A percentile compares a stretch with the other conserved stretches of the same genome.
Conservation (phyloP, 2,888 invertebrate species). For the Sisyra terminalis region DNA sequence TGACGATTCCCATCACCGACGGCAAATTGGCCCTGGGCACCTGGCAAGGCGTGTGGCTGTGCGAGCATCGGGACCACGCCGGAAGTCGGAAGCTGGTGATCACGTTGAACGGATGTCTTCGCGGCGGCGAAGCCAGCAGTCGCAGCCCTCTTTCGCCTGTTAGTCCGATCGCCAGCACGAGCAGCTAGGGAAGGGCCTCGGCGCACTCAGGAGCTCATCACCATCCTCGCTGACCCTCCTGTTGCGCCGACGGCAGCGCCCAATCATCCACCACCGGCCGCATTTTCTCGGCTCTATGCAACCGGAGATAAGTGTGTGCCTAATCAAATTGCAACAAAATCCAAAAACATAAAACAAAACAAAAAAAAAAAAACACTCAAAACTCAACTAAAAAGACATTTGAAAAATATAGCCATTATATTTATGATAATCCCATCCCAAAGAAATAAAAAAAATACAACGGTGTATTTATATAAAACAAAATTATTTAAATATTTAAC, state of each 20-base stretch:
- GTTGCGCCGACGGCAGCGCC: constrained; percentile 11
- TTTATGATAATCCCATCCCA: too few relatives aligned
- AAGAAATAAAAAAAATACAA: too few relatives aligned
- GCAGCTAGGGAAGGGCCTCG: constrained; percentile 69
- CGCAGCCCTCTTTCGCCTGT: constrained; percentile 77
- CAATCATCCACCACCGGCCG: constrained; percentile 3
- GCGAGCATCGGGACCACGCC: constrained; percentile 93
- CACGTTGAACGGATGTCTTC: constrained; percentile 79
- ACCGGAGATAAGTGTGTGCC: constrained; percentile 2
- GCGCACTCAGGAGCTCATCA: constrained; percentile 29
- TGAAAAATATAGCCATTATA: too few relatives aligned
- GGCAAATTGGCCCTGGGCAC: constrained; percentile 90
- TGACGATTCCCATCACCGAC: constrained; percentile 91
- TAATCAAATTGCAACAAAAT: neutral
- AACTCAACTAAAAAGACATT: too few relatives aligned
- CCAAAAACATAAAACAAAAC: neutral
- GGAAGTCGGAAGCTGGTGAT: constrained; percentile 74
- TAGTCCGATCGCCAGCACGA: constrained; percentile 74
- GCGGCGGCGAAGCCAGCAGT: constrained; percentile 55
- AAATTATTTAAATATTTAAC: too few relatives aligned
- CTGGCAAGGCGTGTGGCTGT: constrained; percentile 97
- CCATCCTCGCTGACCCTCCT: constrained; percentile 25
- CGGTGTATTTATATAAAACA: too few relatives aligned
- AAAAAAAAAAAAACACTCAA: neutral
- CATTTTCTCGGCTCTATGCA: constrained; percentile 1